phyloP scores from a whole-genome alignment of 1,140 invertebrate species.

The Apolygus lucorum region DNA sequence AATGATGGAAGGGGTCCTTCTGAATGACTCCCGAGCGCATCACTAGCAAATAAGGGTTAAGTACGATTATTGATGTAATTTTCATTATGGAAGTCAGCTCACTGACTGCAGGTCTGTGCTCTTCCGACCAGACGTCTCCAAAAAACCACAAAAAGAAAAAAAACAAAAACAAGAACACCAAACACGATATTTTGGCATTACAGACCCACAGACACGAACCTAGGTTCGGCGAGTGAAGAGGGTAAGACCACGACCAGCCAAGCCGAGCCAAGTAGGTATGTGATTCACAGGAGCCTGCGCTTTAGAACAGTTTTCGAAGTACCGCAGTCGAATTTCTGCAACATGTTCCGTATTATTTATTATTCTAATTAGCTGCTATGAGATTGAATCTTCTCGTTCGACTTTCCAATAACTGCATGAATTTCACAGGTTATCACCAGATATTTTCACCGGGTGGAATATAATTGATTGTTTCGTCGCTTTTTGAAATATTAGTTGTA shows the following conservation, averaged over 20 bases:
- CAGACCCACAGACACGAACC: not conserved
- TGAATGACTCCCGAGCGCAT: no score
- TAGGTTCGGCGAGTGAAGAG: not conserved
- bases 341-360: no score
- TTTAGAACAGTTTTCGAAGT: not conserved
- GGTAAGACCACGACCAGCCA: not conserved
- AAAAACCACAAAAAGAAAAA: no score
- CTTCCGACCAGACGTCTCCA: no score
- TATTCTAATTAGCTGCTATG: no score
- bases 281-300: not conserved
- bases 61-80: no score
- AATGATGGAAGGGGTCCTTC: no score
- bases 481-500: not conserved
- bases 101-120: no score
- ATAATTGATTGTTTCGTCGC: not conserved
- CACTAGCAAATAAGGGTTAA: no score
- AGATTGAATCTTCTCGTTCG: no score
- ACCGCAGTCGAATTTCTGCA: not conserved
- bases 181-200: not conserved
- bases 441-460: not conserved
- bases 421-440: not conserved
- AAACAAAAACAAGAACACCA: no score
- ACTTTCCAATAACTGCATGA: not conserved
- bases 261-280: not conserved
- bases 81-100: no score